Evolutionary conservation across 2,797 vertebrate genomes (phyloP).

Genomic region (Phrynocephalus vlangalii): DNA sequence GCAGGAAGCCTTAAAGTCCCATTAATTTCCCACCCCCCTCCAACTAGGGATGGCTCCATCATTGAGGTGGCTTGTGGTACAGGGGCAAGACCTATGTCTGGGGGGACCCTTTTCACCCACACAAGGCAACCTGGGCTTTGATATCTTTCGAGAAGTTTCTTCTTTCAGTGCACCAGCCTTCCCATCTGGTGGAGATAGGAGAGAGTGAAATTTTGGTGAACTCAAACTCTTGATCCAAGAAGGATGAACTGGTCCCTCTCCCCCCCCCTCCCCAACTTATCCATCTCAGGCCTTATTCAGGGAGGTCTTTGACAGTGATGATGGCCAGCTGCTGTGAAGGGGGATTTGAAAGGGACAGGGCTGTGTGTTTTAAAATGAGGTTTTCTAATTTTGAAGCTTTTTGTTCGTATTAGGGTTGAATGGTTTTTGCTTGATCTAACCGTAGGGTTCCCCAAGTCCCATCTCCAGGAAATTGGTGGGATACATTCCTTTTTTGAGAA

Average conservation of each 20-base stretch:
- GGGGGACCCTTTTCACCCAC: neutral
- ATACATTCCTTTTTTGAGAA: no score
- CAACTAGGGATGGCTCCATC: neutral
- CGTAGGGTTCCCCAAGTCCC: no score
- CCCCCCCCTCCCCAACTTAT: no score
- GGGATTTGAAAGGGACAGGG: no score
- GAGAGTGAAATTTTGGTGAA: neutral
- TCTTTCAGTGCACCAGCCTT: neutral
- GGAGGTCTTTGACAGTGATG: no score
- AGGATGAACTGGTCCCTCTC: neutral
- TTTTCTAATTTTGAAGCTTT: no score
- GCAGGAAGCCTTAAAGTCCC: neutral
- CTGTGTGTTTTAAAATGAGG: no score
- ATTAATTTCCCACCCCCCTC: neutral
- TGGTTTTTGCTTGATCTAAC: no score
- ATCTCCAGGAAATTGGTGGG: no score
- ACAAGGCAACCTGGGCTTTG: neutral
- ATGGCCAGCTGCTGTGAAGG: no score
- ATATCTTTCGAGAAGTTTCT: neutral
- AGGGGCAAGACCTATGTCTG: neutral
- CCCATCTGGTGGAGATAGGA: neutral
- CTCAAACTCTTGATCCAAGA: neutral
- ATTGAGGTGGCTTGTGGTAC: neutral
- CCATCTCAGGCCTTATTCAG: no score
- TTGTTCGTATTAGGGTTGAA: no score